These are phyloP conservation scores for Oxygymnocypris stewartii DNA, from an alignment of 2,113 vertebrate genomes.

Conservation along the genomic window DNA sequence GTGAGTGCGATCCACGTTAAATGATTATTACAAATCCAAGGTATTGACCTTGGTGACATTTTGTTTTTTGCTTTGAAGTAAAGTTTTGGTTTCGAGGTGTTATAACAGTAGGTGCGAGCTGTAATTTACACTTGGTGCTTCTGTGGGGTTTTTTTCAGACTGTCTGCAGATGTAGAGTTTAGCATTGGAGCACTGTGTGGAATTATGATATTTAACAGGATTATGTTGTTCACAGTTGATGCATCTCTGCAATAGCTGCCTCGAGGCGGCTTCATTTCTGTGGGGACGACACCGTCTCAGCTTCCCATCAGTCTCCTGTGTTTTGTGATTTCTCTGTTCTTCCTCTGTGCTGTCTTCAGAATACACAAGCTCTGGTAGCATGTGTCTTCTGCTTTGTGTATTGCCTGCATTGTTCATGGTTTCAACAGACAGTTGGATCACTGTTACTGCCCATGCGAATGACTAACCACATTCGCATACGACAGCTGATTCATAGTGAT, in stretches of 20 bases:
- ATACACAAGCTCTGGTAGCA: background rate
- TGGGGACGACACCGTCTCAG: background rate
- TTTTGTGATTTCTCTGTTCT: constrained; percentile 13
- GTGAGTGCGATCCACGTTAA: background rate
- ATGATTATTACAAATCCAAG: background rate
- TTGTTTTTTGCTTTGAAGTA: background rate
- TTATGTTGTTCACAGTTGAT: background rate
- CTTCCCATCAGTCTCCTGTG: background rate
- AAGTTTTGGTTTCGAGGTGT: background rate
- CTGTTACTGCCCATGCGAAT: background rate
- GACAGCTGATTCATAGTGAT: constrained; percentile 22
- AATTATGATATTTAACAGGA: constrained; percentile 17
- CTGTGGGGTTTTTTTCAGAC: background rate
- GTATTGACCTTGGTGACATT: background rate
- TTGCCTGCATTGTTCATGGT: constrained; percentile 1
- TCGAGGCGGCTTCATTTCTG: background rate
- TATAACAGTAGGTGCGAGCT: background rate
- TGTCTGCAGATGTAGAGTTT: constrained; percentile 17
- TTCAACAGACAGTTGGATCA: constrained; percentile 17
- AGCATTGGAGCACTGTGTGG: background rate
- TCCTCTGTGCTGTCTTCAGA: background rate
- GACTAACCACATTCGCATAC: background rate
- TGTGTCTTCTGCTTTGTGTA: background rate
- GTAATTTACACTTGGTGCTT: background rate
- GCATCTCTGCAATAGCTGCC: background rate